A percentile compares a stretch with the other conserved stretches of the same genome.
These are phyloP conservation scores for Drosophila lini DNA, from an alignment of 1,140 invertebrate species.

Conservation along the genomic window DNA sequence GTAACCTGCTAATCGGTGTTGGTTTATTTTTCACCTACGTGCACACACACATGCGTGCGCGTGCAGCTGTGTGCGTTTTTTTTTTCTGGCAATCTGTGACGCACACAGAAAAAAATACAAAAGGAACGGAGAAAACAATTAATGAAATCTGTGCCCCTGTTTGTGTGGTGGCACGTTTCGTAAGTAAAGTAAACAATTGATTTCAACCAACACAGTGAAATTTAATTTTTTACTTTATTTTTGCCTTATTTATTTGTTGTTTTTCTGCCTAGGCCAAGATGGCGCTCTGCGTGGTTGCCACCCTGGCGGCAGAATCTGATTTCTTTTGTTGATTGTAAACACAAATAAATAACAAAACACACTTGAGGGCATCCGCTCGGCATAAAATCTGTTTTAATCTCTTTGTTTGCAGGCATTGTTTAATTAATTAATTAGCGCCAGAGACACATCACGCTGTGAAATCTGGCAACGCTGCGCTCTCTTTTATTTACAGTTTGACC, in stretches of 20 bases:
- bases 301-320: constrained; percentile 18
- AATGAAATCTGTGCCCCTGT: constrained; percentile 12
- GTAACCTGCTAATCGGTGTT: constrained; percentile 62
- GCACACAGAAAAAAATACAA: constrained; percentile 39
- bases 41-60: constrained; percentile 21
- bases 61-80: constrained; percentile 21
- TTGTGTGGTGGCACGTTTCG: constrained; percentile 19
- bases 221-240: constrained; percentile 77
- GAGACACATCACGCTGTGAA: constrained; percentile 8
- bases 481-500: constrained; percentile 42
- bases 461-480: constrained; percentile 25
- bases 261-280: constrained; percentile 49
- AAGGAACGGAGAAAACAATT: constrained; percentile 36
- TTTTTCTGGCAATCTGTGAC: constrained; percentile 20
- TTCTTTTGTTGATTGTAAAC: constrained; percentile 43
- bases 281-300: constrained; percentile 49
- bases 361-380: constrained; percentile 6
- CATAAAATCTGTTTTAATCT: constrained; percentile 9
- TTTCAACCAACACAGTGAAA: constrained; percentile 67
- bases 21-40: constrained; percentile 42
- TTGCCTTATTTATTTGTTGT: constrained; percentile 60
- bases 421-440: constrained; percentile 21
- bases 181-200: constrained; percentile 77
- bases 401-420: constrained; percentile 25
- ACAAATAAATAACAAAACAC: constrained; percentile 20